Evolutionary conservation across 2,888 invertebrate species (phyloP).

Genomic region (Mystacides longicornis): DNA sequence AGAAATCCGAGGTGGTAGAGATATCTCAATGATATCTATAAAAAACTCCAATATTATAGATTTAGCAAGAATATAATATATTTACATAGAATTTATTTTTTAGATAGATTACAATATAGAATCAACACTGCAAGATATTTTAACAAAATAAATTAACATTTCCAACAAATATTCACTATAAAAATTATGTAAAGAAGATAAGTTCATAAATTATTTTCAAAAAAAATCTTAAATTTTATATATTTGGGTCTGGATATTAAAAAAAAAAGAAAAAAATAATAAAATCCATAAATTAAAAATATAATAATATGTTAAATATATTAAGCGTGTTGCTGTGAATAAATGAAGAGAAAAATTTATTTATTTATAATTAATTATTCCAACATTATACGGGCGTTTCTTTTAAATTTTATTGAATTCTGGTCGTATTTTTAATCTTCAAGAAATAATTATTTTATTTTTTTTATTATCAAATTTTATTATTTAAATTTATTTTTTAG

Average conservation of each 20-base stretch:
- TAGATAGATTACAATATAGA: neutral
- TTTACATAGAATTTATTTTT: neutral
- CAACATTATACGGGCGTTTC: slow-evolving; percentile 25
- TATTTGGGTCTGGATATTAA: no score
- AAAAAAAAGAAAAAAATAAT: no score
- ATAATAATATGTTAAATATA: no score
- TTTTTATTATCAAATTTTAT: neutral
- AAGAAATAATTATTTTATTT: slow-evolving; percentile 9
- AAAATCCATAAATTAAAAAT: no score
- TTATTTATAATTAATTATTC: slow-evolving; percentile 24
- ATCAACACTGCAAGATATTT: neutral
- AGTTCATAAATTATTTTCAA: neutral
- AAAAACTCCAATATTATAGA: neutral
- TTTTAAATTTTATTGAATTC: slow-evolving; percentile 24
- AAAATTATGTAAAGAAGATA: neutral
- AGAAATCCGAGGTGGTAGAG: neutral
- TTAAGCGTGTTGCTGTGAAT: neutral
- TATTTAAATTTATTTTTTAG: no score
- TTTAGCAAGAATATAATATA: neutral
- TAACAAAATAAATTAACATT: no score
- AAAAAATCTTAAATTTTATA: slow-evolving; percentile 21
- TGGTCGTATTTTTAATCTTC: slow-evolving; percentile 24
- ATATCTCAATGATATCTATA: neutral
- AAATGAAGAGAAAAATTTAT: neutral
- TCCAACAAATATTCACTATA: no score